A percentile compares a stretch with the other conserved stretches of the same genome.
These are phyloP conservation scores for Oncorhynchus kisutch DNA, from an alignment of 2,113 vertebrate genomes.

Conservation along the genomic window DNA sequence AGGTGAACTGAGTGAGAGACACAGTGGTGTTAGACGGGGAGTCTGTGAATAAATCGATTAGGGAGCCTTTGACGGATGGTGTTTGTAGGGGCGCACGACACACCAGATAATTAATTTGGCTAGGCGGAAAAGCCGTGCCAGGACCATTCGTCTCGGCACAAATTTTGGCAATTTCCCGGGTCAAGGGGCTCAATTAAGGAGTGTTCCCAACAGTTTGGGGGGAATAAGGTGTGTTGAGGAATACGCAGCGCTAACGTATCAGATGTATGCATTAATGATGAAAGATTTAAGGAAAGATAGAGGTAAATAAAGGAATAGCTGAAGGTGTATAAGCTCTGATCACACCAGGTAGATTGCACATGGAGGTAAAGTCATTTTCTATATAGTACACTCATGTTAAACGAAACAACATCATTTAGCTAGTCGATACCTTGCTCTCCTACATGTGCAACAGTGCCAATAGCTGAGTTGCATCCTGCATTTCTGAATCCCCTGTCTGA, in stretches of 20 bases:
- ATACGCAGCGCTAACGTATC: slow-evolving; percentile 35
- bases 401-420: background rate
- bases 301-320: background rate
- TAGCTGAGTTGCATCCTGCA: background rate
- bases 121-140: slow-evolving; percentile 49
- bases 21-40: slow-evolving; percentile 41
- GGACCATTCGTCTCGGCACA: slow-evolving; percentile 65
- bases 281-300: slow-evolving; percentile 30
- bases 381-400: too few relatives aligned
- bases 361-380: background rate
- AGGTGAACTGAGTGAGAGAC: slow-evolving; percentile 34
- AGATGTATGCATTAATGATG: slow-evolving; percentile 49
- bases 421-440: background rate
- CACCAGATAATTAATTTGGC: slow-evolving; percentile 71
- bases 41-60: slow-evolving; percentile 71
- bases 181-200: slow-evolving; percentile 66
- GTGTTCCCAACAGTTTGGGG: slow-evolving; percentile 41
- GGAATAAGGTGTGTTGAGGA: slow-evolving; percentile 49
- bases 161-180: slow-evolving; percentile 62
- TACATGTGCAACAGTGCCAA: background rate
- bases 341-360: background rate
- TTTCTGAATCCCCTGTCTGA: slow-evolving; percentile 5
- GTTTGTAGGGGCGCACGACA: slow-evolving; percentile 62
- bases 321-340: background rate
- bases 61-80: slow-evolving; percentile 67